A percentile compares a stretch with the other conserved stretches of the same genome.
Conservation (phyloP, 2,888 invertebrate species). For the Drosophila kuntzei region DNA sequence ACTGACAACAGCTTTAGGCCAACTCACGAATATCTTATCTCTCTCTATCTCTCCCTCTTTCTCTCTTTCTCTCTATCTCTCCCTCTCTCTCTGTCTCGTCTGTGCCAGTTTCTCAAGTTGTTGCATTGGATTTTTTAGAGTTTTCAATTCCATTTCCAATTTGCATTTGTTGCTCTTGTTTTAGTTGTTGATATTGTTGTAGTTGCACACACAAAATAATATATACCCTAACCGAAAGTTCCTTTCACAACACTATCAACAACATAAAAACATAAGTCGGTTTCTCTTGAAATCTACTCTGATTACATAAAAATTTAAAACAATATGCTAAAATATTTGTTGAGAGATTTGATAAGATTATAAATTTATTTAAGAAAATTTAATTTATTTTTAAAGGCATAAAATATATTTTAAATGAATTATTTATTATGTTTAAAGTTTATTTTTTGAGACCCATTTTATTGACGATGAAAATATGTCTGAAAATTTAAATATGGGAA, state of each 20-base stretch:
- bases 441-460: no score
- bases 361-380: no score
- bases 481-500: no score
- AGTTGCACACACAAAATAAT: not conserved
- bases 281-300: no score
- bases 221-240: constrained; percentile 1
- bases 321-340: no score
- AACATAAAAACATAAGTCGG: no score
- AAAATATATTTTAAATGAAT: no score
- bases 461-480: no score
- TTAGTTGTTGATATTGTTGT: constrained; percentile 29
- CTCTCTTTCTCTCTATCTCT: not conserved
- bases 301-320: no score
- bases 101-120: constrained; percentile 63
- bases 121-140: constrained; percentile 33
- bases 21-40: constrained; percentile 65
- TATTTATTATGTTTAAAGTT: no score
- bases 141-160: constrained; percentile 58
- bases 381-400: no score
- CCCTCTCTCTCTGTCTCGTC: not conserved
- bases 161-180: constrained; percentile 62
- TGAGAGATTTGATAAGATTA: no score
- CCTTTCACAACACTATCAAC: not conserved
- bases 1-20: constrained; percentile 53
- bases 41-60: not conserved